Evolutionary conservation across 2,113 vertebrate genomes (phyloP), one percentile per base, ranked within the genome.

Genomic region (Nibea coibor): DNA sequence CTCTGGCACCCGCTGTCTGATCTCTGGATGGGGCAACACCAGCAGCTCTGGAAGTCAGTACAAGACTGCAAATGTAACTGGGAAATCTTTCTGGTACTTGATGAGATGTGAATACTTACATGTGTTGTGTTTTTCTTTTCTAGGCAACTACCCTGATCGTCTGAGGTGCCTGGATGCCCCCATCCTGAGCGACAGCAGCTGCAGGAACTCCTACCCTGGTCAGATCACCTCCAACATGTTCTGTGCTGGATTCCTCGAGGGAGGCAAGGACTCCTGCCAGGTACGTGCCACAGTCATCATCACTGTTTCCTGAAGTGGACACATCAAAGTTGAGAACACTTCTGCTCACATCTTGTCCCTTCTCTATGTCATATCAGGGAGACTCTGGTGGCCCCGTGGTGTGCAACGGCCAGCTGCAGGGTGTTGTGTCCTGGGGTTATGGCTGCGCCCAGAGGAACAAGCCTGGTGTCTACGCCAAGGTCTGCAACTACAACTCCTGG

Each of bases 191-290:
- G 59, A 94, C 43, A 57, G 10, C 0, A 45, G 71, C 4, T 98
- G 97, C 80, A 79, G 0, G 43, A 22, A 1, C 0, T 2, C 96
- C 14, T 98, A 98, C 89, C 97, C 96, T 35, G 93, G 95, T 1
- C 0, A 95, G 85, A 97, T 97, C 81, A 96, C 96, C 17, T 0
- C 24, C 0, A 98, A 96, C 95, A 98, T 98, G 97, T 87, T 97
- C 58, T 98, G 97, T 6, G 89, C 95, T 0, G 97, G 97, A 89
- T 97, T 83, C 92, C 19, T 97, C 0, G 95, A 97, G 75, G 97
- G 97, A 89, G 97, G 96, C 81, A 97, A 97, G 88, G 97, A 98
- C 77, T 97, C 97, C 63, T 98, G 97, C 94, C 97, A 98, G 97
- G 97, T 98, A 90, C 54, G 31, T 77, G 35, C 66, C 42, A 10